phyloP scores from a whole-genome alignment of 2,888 invertebrate species.

The Cryptocephalus primarius region DNA sequence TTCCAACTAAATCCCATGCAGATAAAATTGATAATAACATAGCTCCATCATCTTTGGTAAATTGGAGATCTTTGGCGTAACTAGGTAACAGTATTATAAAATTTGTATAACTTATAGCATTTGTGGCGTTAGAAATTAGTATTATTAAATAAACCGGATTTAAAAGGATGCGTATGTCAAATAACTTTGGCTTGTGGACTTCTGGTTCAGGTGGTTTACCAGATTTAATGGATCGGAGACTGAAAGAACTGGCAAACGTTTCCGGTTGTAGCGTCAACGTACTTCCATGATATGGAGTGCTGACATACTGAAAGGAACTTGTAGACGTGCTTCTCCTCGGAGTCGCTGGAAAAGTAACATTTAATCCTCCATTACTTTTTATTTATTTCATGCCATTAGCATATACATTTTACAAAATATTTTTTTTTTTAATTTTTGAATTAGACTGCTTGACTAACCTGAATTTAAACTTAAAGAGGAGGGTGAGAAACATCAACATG shows the following conservation, averaged over 20 bases:
- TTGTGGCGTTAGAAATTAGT: conserved; percentile 73
- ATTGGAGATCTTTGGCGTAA: conserved; percentile 60
- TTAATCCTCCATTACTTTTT: no score
- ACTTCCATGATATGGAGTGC: conserved; percentile 77
- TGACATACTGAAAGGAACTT: conserved; percentile 74
- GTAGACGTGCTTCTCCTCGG: conserved; percentile 64
- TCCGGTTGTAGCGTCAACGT: conserved; percentile 68
- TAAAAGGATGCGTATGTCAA: conserved; percentile 60
- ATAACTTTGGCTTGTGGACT: conserved; percentile 50
- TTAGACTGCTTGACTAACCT: no score
- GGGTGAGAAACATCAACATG: no score
- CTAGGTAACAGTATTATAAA: conserved; percentile 72
- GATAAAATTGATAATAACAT: conserved; percentile 71
- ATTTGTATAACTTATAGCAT: conserved; percentile 79
- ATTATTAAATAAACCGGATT: conserved; percentile 76
- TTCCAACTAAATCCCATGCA: conserved; percentile 66
- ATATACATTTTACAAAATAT: no score
- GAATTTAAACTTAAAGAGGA: no score
- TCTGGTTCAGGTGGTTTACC: conserved; percentile 36
- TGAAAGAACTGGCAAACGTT: conserved; percentile 68
- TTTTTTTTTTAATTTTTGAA: no score
- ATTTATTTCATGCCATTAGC: no score
- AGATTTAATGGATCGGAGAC: conserved; percentile 49
- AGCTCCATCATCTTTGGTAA: conserved; percentile 60
- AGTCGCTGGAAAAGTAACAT: conserved; percentile 20